Evolutionary conservation across 2,113 vertebrate genomes (phyloP), one percentile per base, ranked within the genome.

Genomic region (Alaudala cheleensis): DNA sequence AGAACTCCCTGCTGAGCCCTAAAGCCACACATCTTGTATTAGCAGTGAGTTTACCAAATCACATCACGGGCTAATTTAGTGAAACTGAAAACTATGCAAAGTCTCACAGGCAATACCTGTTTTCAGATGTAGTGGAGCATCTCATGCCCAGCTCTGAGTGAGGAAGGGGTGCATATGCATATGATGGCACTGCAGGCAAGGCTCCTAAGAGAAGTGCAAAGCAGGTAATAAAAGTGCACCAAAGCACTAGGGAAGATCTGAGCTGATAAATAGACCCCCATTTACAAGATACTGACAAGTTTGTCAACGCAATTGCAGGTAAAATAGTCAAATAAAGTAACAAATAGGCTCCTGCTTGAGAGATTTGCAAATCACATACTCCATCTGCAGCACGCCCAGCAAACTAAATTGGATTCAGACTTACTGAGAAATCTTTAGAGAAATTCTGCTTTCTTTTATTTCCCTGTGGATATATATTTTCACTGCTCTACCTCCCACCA

Each of bases 381-480:
- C 44, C 40, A 79, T 29, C 86, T 74, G 69, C 65, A 91, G 77
- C 54, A 78, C 29, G 4, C 47, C 60, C 61, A 86, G 94, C 20
- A 84, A 92, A 49, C 53, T 92, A 85, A 92, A 96, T 71, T 89
- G 73, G 65, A 91, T 87, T 67, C 78, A 88, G 83, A 49, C 60
- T 92, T 72, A 20, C 56, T 65, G 77, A 93, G 83, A 91, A 91
- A 89, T 89, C 77, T 89, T 51, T 62, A 74, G 81, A 95, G 86
- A 76, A 92, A 92, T 71, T 60, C 60, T 74, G 18, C 70, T 95
- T 93, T 74, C 77, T 85, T 92, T 92, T 91, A 81, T 95, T 96
- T 93, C 89, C 77, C 93, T 31, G 29, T 33, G 88, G 88, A 89
- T 94, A 21, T 64, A 67, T 40, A 50, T 89, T 92, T 92, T 79